Percentiles rank a stretch among this genome's conserved stretches.
Evolutionary conservation across 2,113 vertebrate genomes (phyloP).

Genomic region (Pseudopipra pipra): DNA sequence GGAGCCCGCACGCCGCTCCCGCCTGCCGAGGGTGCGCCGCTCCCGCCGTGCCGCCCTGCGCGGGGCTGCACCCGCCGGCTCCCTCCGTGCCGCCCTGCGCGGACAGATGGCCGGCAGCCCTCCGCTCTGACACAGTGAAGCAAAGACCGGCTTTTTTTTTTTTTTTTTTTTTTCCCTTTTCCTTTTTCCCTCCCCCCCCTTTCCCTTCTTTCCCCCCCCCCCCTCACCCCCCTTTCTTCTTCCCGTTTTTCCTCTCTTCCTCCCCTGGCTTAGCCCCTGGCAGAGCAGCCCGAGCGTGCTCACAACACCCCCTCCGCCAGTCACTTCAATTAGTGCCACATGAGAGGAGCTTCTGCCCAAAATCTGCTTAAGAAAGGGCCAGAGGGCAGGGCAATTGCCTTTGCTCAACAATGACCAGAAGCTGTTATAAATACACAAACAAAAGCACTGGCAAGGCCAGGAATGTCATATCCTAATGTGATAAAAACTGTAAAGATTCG

Average conservation of each 20-base stretch:
- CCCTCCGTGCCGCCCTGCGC: conserved; percentile 3
- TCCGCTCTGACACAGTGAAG: conserved; percentile 22
- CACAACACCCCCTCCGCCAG: conserved; percentile 65
- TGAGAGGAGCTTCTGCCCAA: conserved; percentile 75
- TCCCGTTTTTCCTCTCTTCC: neutral
- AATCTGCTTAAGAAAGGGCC: conserved; percentile 74
- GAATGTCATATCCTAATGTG: conserved; percentile 65
- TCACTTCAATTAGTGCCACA: conserved; percentile 77
- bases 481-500: conserved; percentile 31
- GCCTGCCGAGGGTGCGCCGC: neutral
- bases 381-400: conserved; percentile 73
- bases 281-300: conserved; percentile 61
- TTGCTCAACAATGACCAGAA: conserved; percentile 70
- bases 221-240: neutral
- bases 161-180: no score
- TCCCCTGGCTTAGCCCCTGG: conserved; percentile 45
- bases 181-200: no score
- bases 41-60: conserved; percentile 8
- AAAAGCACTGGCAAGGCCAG: conserved; percentile 63
- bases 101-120: conserved; percentile 63
- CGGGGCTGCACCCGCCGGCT: neutral
- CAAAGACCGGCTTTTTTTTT: neutral
- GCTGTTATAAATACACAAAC: conserved; percentile 73
- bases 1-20: neutral
- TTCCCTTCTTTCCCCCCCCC: no score